Conservation (phyloP, 2,113 vertebrate species). For the Anseranas semipalmata region DNA sequence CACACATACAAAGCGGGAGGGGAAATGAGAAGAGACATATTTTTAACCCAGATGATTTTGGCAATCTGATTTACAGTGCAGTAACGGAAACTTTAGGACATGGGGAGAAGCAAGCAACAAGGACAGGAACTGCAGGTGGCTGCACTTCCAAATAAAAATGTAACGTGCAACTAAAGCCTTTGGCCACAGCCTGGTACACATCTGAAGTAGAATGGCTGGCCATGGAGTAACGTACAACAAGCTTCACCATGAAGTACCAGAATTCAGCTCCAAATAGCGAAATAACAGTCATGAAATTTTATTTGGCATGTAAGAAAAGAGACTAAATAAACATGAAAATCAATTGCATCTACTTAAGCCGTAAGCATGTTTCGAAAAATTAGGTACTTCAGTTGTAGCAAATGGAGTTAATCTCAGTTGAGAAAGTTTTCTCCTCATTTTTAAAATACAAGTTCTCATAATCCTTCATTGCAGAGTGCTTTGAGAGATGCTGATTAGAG, state of each 20-base stretch:
- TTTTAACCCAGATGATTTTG: constrained; percentile 20
- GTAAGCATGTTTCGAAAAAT: neutral
- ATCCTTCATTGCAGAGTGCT: neutral
- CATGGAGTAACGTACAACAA: neutral
- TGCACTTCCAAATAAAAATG: neutral
- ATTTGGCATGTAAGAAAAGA: neutral
- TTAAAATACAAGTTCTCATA: neutral
- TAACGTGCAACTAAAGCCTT: neutral
- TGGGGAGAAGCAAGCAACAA: neutral
- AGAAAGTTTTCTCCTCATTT: neutral
- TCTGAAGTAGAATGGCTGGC: neutral
- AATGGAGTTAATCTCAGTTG: neutral
- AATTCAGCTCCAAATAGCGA: neutral
- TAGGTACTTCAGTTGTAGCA: neutral
- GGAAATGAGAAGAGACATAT: neutral
- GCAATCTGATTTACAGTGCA: neutral
- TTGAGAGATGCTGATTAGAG: neutral
- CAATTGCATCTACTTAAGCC: neutral
- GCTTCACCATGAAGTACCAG: neutral
- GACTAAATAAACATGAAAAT: neutral
- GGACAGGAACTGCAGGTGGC: constrained; percentile 8
- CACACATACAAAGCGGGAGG: neutral
- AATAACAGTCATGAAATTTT: neutral
- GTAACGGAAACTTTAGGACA: neutral
- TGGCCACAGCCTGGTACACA: neutral